These are phyloP conservation scores for Corvus moneduloides DNA, from an alignment of 2,113 vertebrate species.

Conservation along the genomic window DNA sequence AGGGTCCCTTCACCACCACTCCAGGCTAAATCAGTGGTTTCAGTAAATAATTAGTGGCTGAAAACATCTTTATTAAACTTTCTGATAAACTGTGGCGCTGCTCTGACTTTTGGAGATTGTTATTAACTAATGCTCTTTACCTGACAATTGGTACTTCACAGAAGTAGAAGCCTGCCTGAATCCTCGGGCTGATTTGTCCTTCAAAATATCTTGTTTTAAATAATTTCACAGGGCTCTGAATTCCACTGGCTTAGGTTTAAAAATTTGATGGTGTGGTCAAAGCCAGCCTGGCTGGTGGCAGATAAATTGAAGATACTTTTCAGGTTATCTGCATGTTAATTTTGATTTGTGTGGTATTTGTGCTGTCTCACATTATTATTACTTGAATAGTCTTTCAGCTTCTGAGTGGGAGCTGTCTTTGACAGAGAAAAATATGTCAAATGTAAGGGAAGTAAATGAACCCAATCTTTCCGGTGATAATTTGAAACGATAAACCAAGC, in stretches of 20 bases:
- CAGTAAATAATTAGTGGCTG: background rate
- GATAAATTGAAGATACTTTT: background rate
- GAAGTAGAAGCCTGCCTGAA: background rate
- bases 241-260: background rate
- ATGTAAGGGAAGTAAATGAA: background rate
- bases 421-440: background rate
- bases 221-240: background rate
- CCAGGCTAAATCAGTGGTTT: background rate
- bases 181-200: fast-evolving
- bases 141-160: background rate
- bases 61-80: background rate
- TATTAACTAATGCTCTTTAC: background rate
- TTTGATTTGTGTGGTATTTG: background rate
- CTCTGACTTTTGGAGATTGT: background rate
- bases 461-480: background rate
- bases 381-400: background rate
- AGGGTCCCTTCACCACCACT: background rate
- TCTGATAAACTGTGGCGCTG: background rate
- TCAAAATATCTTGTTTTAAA: background rate
- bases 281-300: background rate
- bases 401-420: background rate
- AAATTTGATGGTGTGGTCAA: fast-evolving
- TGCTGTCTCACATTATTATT: background rate
- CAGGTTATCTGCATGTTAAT: background rate
- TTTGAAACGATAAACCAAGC: background rate